Evolutionary conservation across 2,888 invertebrate species (phyloP), one percentile per base, ranked within the genome.

Genomic region (Nemoura dubitans): DNA sequence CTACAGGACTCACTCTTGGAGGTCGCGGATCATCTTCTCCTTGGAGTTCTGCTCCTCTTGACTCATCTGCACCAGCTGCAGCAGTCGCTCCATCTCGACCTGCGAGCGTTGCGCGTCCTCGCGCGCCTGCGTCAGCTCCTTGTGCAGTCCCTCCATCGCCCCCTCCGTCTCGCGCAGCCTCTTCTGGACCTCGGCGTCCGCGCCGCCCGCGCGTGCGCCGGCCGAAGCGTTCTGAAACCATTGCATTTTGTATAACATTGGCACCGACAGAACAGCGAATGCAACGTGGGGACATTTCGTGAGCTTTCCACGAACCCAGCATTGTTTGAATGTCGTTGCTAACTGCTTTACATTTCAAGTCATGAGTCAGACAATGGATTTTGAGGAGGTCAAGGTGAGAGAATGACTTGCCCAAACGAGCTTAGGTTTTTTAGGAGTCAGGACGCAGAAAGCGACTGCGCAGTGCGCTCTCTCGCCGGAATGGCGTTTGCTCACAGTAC

Each of bases 41-140:
- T 98, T 98, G 90, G 96, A 94, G 91, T 97, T 97, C 92, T 97
- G 97, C 91, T 98, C 97, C 91, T 98, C 98, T 91, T 98, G 98
- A 89, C 97, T 96, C 96, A 97, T 97, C 92, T 97, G 97, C 90
- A 98, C 96, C 88, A 98, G 93, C 91, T 97, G 96, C 90, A 98
- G 92, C 89, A 98, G 92, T 89, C 97, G 93, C 91, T 98, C 97
- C 90, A 97, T 97, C 92, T 98, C 98, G n/a, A 96, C 94, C 86
- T 97, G 94, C 87, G 97, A 95, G 90, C 96, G 94, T 91, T 95
- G 94, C 80, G 96, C 94, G 91, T 97, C 97, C 90, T 97, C 97
- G 90, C 95, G 95, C 88, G 96, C 94, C 90, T 95, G 94, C 88
- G 95, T 94, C 89, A 95, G 91, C 89, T 96, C 95, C 88, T 80